phyloP scores from a whole-genome alignment of 2,113 vertebrate species.

The Odobenus rosmarus region DNA sequence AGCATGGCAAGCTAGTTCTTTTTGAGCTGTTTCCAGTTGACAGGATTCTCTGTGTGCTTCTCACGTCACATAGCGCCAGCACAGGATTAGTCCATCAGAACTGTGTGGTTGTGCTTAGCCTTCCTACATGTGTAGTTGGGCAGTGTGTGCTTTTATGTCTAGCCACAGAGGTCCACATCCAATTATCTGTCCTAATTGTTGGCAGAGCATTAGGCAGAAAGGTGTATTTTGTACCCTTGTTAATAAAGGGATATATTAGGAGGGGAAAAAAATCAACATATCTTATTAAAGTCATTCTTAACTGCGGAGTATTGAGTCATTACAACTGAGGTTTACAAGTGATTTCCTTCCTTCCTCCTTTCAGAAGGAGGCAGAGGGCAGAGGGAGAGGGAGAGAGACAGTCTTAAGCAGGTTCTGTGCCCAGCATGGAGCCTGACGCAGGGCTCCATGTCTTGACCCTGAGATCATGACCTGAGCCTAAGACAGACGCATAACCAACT shows the following conservation, averaged over 20 bases:
- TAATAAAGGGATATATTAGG: neutral
- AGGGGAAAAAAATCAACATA: neutral
- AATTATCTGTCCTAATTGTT: neutral
- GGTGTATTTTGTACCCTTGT: neutral
- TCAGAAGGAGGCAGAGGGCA: neutral
- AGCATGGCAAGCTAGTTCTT: neutral
- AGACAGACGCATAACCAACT: neutral
- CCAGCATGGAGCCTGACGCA: neutral
- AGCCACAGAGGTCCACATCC: neutral
- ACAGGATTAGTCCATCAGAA: neutral
- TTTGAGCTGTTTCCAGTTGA: neutral
- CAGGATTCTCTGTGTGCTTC: neutral
- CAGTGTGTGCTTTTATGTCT: neutral
- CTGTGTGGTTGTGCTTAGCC: neutral
- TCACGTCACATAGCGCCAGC: neutral
- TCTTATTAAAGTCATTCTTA: slow-evolving; percentile 1
- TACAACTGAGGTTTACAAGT: neutral
- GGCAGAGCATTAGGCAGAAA: neutral
- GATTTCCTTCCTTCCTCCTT: neutral
- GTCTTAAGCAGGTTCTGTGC: neutral
- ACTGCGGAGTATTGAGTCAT: neutral
- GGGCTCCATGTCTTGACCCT: neutral
- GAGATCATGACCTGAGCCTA: neutral
- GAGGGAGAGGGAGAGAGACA: neutral
- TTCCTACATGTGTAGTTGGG: neutral